Base-by-base conservation (phyloP, 1,140 invertebrate genomes). In the Capitella teleta region DNA sequence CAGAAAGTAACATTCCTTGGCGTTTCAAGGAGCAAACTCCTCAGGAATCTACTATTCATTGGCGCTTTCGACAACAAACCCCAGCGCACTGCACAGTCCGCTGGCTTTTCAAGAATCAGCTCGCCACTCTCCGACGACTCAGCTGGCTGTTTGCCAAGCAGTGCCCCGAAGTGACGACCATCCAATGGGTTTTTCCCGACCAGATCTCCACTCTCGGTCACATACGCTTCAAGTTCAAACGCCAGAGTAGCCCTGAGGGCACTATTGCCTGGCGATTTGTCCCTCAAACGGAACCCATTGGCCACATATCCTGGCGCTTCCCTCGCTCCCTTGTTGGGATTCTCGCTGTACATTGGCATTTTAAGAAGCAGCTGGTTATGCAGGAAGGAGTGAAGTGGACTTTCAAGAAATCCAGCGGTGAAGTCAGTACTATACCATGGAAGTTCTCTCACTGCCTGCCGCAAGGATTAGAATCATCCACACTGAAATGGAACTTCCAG, bases 261-360 rank as follows among this genome's bases (percentile, higher is more conserved):
- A 40, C 38, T 8, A 19, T 40, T 40, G 19, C 21, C 38, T 40
- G 38, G 38, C 21, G 10, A 40, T 40, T 40, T n/a, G n/a, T 40
- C 38, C 8, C 38, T 24, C 19, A 24, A 6, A 21, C 38, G n/a
- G 38, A 24, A 5, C 38, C 38, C 21, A 40, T 40, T 40, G n/a
- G n/a, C n/a, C n/a, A n/a, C n/a, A n/a, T n/a, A n/a, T n/a, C n/a
- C n/a, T n/a, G n/a, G n/a, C n/a, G n/a, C n/a, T n/a, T n/a, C n/a
- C n/a, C n/a, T n/a, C n/a, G n/a, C n/a, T n/a, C n/a, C n/a, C n/a
- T n/a, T n/a, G n/a, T n/a, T n/a, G n/a, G n/a, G n/a, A n/a, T n/a
- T n/a, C n/a, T n/a, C n/a, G n/a, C n/a, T n/a, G n/a, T n/a, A n/a
- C 38, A 40, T 3, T 40, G 38, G 38, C 21, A 40, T 8, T 40